Conservation (phyloP, 53 echinoderm and acorn worm species). For the Glandiceps talaboti region DNA sequence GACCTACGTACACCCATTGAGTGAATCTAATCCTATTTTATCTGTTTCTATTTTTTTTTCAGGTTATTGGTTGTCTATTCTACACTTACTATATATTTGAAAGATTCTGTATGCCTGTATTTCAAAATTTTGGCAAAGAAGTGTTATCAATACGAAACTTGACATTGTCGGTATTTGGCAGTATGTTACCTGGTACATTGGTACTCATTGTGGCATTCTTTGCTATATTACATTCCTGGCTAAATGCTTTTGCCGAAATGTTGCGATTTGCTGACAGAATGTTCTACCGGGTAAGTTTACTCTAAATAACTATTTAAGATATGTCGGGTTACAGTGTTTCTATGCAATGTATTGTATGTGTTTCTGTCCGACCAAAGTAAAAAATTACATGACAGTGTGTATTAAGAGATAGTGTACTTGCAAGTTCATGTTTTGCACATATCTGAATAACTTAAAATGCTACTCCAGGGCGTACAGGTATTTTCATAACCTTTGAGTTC, state of each 20-base stretch:
- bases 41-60: no score
- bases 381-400: neutral
- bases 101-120: slow-evolving; percentile 66
- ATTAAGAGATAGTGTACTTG: neutral
- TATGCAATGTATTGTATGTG: no score
- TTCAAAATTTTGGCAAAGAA: slow-evolving; percentile 66
- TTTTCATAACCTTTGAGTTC: no score
- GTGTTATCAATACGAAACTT: slow-evolving; percentile 52
- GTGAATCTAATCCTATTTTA: no score
- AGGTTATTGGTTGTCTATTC: slow-evolving; percentile 66
- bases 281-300: slow-evolving; percentile 74
- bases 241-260: slow-evolving; percentile 96
- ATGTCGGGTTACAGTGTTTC: no score
- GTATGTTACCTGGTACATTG: slow-evolving; percentile 76
- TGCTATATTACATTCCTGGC: slow-evolving; percentile 76
- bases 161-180: slow-evolving; percentile 37
- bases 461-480: no score
- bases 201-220: slow-evolving; percentile 79
- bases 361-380: neutral
- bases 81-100: slow-evolving; percentile 82
- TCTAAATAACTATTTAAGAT: neutral
- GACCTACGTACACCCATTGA: no score
- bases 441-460: no score
- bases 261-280: slow-evolving; percentile 85
- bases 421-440: no score